phyloP scores from a whole-genome alignment of 1,140 invertebrate genomes.

The Harpegnathos saltator region DNA sequence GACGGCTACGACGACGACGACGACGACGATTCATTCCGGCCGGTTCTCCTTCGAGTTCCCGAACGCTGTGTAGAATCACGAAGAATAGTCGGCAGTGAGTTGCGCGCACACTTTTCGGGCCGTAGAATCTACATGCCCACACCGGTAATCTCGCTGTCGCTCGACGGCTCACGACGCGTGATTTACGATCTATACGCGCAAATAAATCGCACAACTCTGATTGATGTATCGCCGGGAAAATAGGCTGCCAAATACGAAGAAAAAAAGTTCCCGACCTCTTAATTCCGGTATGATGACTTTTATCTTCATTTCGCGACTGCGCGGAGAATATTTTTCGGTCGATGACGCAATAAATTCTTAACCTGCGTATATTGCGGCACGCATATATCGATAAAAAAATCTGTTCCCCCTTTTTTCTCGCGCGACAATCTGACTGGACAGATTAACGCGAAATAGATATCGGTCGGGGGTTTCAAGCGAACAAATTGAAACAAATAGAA shows the following conservation, averaged over 20 bases:
- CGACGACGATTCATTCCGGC: conserved; percentile 27
- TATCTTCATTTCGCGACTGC: background rate
- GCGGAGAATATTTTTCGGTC: background rate
- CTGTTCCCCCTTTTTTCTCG: background rate
- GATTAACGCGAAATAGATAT: conserved; percentile 20
- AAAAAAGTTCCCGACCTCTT: background rate
- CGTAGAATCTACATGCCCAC: conserved; percentile 46
- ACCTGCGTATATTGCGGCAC: background rate
- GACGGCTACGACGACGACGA: background rate
- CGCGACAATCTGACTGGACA: too few species aligned
- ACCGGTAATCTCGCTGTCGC: conserved; percentile 27
- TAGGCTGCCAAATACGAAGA: background rate
- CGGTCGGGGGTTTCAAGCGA: background rate
- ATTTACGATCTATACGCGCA: conserved; percentile 52
- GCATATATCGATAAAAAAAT: background rate
- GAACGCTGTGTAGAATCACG: background rate
- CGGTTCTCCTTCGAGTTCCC: conserved; percentile 35
- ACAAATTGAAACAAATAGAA: conserved; percentile 10
- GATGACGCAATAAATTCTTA: conserved; percentile 28
- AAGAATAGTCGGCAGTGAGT: conserved; percentile 12
- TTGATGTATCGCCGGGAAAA: conserved; percentile 16
- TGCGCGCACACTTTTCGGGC: conserved; percentile 11
- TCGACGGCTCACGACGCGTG: conserved; percentile 29
- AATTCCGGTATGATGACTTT: background rate
- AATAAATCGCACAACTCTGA: conserved; percentile 3